Base-by-base conservation (phyloP, 2,113 vertebrate genomes). In the Actinemys pallida region DNA sequence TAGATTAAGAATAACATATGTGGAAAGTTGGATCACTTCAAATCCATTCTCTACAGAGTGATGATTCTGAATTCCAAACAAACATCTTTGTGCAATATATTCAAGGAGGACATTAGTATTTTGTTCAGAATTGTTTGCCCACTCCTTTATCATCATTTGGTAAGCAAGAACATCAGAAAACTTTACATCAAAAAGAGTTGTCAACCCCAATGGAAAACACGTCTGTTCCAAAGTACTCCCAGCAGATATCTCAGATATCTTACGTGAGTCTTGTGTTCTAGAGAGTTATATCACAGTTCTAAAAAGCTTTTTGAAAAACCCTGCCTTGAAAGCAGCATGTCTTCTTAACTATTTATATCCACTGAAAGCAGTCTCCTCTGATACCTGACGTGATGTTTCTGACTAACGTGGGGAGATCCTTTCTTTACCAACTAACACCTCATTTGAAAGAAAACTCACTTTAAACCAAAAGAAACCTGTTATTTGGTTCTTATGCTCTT, bases 151-250 rank as follows among this genome's bases (percentile, higher is more conserved):
- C 75, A 94, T 69, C 25, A 1, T 13, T 92, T 8, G 75, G n/a
- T 88, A 83, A 93, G 42, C 9, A 97, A 90, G 97, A 97, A 90
- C 57, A 84, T 92, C 92, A 89, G 56, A 95, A 97, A 92, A 72
- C 53, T 96, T 97, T 85, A 97, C 10, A 92, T 95, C 90, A 97
- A 96, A 97, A 22, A 92, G 20, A 49, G 49, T 20, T 96, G 93
- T 94, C 78, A 93, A 47, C 84, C 13, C 25, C 93, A 95, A 93
- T 27, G 72, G 80, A 90, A 96, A 97, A 95, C 89, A 93, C 47
- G 93, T 95, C 84, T 97, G 56, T 97, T 97, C 94, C 92, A 95
- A 98, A 98, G 88, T 97, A 93, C 24, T 52, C 89, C 95, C 93
- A 96, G 81, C 81, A 97, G 94, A 88, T 96, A 93, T 82, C 79